A percentile compares a stretch with the other conserved stretches of the same genome.
Conservation (phyloP, 1,140 invertebrate genomes). For the Leptinotarsa defecta region DNA sequence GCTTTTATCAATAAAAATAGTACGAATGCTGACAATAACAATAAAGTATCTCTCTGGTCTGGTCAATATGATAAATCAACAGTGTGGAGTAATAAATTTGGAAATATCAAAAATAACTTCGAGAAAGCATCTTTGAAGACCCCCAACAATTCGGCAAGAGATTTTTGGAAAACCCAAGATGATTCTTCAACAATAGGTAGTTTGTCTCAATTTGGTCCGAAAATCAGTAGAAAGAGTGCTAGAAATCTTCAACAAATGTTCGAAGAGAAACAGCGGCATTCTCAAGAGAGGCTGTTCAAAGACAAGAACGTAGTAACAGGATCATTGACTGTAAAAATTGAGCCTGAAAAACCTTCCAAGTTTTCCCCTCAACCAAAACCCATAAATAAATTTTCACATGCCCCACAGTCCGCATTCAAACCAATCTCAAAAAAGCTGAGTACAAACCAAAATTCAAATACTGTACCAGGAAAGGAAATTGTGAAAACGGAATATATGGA, state of each 20-base stretch:
- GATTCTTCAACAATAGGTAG: constrained; percentile 46
- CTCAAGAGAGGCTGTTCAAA: constrained; percentile 45
- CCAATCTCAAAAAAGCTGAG: constrained; percentile 54
- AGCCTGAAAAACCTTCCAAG: constrained; percentile 51
- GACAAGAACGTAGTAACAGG: constrained; percentile 53
- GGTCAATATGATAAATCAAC: constrained; percentile 49
- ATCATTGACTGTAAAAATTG: constrained; percentile 56
- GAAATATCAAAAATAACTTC: constrained; percentile 84
- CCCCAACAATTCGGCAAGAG: constrained; percentile 57
- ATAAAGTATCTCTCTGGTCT: constrained; percentile 48
- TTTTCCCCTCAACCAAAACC: constrained; percentile 61
- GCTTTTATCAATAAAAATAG: constrained; percentile 80
- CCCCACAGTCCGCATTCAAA: constrained; percentile 72
- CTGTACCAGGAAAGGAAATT: constrained; percentile 34
- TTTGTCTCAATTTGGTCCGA: constrained; percentile 49
- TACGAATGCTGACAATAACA: constrained; percentile 51
- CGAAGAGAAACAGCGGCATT: constrained; percentile 53
- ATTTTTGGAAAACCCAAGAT: constrained; percentile 64
- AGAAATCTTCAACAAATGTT: constrained; percentile 55
- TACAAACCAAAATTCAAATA: constrained; percentile 33
- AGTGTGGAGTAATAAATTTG: constrained; percentile 68
- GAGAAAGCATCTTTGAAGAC: constrained; percentile 58
- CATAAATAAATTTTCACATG: constrained; percentile 73
- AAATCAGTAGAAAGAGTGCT: constrained; percentile 53
- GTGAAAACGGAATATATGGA: constrained; percentile 39